Evolutionary conservation across 2,113 vertebrate genomes (phyloP).

Genomic region (Cricetomys ansorgei): DNA sequence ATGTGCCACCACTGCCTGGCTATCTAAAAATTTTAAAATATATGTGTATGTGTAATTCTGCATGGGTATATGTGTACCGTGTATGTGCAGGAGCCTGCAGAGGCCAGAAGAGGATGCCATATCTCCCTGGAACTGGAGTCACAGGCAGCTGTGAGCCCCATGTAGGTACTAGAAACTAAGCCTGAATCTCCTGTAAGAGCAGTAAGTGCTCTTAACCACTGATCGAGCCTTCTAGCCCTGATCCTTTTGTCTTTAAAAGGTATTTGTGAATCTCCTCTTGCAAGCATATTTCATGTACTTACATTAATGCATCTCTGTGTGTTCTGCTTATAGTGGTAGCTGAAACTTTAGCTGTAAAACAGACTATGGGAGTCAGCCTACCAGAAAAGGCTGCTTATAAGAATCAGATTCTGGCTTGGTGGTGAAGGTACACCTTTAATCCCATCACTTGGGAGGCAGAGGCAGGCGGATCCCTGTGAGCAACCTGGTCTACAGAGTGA

Average conservation of each 20-base stretch:
- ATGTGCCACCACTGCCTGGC: too few species aligned
- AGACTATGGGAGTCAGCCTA: not conserved
- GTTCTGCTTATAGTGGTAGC: not conserved
- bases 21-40: not conserved
- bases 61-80: not conserved
- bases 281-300: not conserved
- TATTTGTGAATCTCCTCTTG: not conserved
- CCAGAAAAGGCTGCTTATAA: not conserved
- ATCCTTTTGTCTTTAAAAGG: not conserved
- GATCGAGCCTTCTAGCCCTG: not conserved
- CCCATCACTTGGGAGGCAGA: too few species aligned
- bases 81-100: not conserved
- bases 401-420: not conserved
- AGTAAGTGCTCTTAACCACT: not conserved
- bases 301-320: slow-evolving; percentile 11
- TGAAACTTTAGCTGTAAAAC: not conserved
- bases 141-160: not conserved
- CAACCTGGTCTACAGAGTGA: too few species aligned
- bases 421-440: too few species aligned
- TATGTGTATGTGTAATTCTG: not conserved
- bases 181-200: not conserved
- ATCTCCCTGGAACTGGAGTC: not conserved
- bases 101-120: not conserved
- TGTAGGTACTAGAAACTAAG: not conserved
- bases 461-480: too few species aligned